Evolutionary conservation across 2,797 vertebrate genomes (phyloP).

Genomic region (Anolis apletophallus): DNA sequence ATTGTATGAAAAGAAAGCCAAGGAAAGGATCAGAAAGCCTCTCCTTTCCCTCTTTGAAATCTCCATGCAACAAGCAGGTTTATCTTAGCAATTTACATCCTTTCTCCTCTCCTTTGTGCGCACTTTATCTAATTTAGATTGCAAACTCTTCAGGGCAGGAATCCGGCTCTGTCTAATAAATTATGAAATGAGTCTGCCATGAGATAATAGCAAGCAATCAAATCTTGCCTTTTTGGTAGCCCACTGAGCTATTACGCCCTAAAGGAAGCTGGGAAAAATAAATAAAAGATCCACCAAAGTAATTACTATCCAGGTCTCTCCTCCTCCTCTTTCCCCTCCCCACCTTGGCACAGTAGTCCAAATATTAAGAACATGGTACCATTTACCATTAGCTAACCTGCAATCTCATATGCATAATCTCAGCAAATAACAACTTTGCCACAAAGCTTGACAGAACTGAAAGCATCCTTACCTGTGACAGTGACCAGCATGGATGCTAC

Average conservation of each 20-base stretch:
- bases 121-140: constrained; percentile 42
- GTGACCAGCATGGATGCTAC: constrained; percentile 97
- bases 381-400: rapidly evolving
- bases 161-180: constrained; percentile 37
- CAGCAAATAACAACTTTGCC: background rate
- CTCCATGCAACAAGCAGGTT: constrained; percentile 24
- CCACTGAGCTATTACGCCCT: constrained; percentile 36
- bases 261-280: constrained; percentile 33
- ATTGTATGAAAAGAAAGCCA: background rate
- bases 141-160: constrained; percentile 43
- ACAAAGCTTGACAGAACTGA: constrained; percentile 17
- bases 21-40: background rate
- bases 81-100: constrained; percentile 16
- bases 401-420: rapidly evolving
- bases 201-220: constrained; percentile 47
- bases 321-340: rapidly evolving
- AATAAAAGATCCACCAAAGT: constrained; percentile 36
- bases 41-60: background rate
- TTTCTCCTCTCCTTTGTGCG: constrained; percentile 31
- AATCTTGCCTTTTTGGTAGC: constrained; percentile 40
- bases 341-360: background rate
- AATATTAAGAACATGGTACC: background rate
- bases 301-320: constrained; percentile 22
- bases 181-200: constrained; percentile 44
- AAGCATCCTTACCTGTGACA: constrained; percentile 90